Evolutionary conservation across 2,888 invertebrate species (phyloP).

Genomic region (Dasysyrphus albostriatus): DNA sequence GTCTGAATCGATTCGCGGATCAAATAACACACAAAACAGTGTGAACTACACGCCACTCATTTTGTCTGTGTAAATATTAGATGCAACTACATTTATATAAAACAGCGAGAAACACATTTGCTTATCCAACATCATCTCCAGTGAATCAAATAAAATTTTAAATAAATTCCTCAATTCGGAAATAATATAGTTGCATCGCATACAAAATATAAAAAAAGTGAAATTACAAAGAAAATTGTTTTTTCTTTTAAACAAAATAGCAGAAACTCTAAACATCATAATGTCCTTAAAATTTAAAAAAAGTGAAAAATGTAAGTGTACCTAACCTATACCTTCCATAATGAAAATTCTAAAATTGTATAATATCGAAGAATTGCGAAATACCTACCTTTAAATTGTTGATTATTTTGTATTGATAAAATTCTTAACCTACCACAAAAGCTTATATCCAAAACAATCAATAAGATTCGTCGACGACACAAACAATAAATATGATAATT

Average conservation of each 20-base stretch:
- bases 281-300: constrained; percentile 15
- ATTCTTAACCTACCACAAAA: constrained; percentile 43
- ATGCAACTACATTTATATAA: not conserved
- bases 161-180: too few relatives aligned
- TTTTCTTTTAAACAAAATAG: too few relatives aligned
- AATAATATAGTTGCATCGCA: too few relatives aligned
- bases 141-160: too few relatives aligned
- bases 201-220: too few relatives aligned
- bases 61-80: not conserved
- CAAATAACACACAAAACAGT: constrained; percentile 54
- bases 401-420: not conserved
- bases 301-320: constrained; percentile 61
- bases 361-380: constrained; percentile 42
- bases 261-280: constrained; percentile 14
- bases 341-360: too few relatives aligned
- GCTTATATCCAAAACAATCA: not conserved
- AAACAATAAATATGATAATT: not conserved
- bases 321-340: too few relatives aligned
- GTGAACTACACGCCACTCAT: constrained; percentile 13
- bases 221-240: too few relatives aligned
- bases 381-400: not conserved
- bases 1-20: constrained; percentile 64
- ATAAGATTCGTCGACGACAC: not conserved
- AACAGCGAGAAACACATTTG: not conserved
- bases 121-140: too few relatives aligned